Evolutionary conservation across 2,888 invertebrate species (phyloP), one percentile per base, ranked within the genome.

Genomic region (Hirtodrosophila confusa): DNA sequence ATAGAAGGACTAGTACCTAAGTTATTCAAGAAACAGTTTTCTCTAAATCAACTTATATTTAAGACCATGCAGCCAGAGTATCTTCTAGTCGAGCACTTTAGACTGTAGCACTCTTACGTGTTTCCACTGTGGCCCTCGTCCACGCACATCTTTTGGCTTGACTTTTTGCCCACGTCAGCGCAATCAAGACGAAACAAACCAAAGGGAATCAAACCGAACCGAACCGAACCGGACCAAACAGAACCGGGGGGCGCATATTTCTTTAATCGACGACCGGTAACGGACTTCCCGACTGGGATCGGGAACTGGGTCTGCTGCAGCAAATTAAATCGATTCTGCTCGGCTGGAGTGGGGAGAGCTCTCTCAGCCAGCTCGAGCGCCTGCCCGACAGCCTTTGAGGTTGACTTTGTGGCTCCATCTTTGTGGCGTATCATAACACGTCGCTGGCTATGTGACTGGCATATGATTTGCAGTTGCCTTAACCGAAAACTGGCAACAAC

Each of bases 311-410:
- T 31, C 6, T 73, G 73, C 63, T 62, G 72, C 85, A 75, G 80
- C 88, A 88, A 87, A 89, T 88, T 87, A 88, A 89, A 89, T 89
- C 88, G 87, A 88, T 88, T 88, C 86, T 57, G 69, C 54, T 66
- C 64, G 73, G 17, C 41, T 66, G 66, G 8, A 17, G 27, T 12
- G 17, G 29, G 11, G 31, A 31, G 9, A 17, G 17, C 17, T 17
- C 7, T 8, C 31, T 31, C 31, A 31, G 31, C 5, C 12, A 31
- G 45, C 29, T 43, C 56, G 48, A 63, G 58, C 62, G 65, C 61
- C 72, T 82, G 79, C 49, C 65, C 63, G 61, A 71, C 67, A 73
- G 80, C 61, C 86, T 68, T 87, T 82, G 67, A 44, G 75, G 62
- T 78, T 75, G 76, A 68, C 61, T 68, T 74, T 69, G 69, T 60